These are phyloP conservation scores for Varecia variegata DNA, from an alignment of 2,797 vertebrate species.

Conservation along the genomic window DNA sequence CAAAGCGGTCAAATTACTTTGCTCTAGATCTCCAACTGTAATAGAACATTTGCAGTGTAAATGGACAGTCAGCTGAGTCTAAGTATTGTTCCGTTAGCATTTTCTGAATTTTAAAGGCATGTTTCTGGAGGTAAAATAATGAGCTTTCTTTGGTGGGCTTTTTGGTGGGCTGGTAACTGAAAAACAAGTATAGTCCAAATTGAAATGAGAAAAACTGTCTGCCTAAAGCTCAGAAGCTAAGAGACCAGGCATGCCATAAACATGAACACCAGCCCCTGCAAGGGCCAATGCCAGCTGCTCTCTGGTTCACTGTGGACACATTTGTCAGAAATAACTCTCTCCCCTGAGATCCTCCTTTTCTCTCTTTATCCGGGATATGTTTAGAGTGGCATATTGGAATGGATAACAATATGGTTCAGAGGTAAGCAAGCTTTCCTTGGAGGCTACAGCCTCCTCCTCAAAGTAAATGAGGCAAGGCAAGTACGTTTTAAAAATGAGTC, in stretches of 20 bases:
- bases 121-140: not conserved
- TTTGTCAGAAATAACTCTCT: conserved; percentile 29
- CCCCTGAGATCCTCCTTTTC: not conserved
- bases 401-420: not conserved
- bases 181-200: not conserved
- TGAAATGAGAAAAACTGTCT: not conserved
- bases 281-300: not conserved
- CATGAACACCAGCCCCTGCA: not conserved
- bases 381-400: not conserved
- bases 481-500: not conserved
- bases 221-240: not conserved
- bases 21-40: not conserved
- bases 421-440: not conserved
- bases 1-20: conserved; percentile 32
- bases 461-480: not conserved
- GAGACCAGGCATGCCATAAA: not conserved
- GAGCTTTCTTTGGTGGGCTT: not conserved
- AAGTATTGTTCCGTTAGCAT: not conserved
- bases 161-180: not conserved
- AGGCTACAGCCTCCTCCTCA: not conserved
- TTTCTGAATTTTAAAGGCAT: conserved; percentile 21
- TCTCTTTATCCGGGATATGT: not conserved
- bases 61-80: not conserved
- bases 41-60: not conserved
- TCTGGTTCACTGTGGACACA: not conserved